These are phyloP conservation scores for Astatotilapia flaviijosephi DNA, from an alignment of 2,113 vertebrate species.

Conservation along the genomic window DNA sequence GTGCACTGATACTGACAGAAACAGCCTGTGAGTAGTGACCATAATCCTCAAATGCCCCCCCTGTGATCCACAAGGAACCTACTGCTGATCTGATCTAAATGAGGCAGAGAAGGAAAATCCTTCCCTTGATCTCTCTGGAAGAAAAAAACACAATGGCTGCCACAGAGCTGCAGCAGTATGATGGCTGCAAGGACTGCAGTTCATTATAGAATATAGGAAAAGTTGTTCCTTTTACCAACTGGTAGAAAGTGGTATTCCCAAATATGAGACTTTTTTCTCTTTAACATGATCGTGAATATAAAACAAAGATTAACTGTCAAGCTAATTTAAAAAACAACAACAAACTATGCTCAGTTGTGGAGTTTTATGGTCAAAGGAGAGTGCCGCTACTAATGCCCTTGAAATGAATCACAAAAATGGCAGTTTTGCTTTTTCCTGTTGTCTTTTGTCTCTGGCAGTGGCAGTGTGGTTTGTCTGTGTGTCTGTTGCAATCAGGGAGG, in stretches of 20 bases:
- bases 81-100: conserved; percentile 40
- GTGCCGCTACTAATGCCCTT: not conserved
- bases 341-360: not conserved
- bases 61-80: conserved; percentile 19
- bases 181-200: not conserved
- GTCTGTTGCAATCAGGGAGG: not conserved
- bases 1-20: conserved; percentile 1
- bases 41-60: conserved; percentile 35
- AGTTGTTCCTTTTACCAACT: not conserved
- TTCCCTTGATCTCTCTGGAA: conserved; percentile 11
- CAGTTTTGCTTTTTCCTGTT: conserved; percentile 5
- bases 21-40: conserved; percentile 12
- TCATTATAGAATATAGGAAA: not conserved
- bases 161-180: not conserved
- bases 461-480: not conserved
- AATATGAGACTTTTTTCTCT: not conserved
- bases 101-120: conserved; percentile 26
- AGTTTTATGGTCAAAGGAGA: not conserved
- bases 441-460: not conserved
- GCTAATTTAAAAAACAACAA: not conserved
- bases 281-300: not conserved
- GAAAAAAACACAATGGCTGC: not conserved
- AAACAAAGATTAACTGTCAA: not conserved
- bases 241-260: not conserved
- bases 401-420: not conserved